Evolutionary conservation across 2,888 invertebrate species (phyloP).

Genomic region (Erebia aethiops): DNA sequence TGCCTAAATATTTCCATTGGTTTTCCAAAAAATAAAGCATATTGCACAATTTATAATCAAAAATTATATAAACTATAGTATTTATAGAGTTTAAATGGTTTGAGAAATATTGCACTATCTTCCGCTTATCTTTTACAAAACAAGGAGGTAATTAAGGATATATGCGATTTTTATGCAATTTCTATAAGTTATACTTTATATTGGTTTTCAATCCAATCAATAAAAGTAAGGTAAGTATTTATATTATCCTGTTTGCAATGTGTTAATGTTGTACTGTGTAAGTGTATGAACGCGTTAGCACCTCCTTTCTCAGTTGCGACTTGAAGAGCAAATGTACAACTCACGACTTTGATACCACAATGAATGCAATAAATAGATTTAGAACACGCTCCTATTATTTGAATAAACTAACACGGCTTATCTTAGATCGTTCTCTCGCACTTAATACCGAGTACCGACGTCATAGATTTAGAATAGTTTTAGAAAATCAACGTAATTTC

Average conservation of each 20-base stretch:
- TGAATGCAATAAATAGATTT: slow-evolving; percentile 63
- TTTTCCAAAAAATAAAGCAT: no score
- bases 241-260: not conserved
- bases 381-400: slow-evolving; percentile 61
- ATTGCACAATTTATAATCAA: no score
- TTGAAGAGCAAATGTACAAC: slow-evolving; percentile 61
- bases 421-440: slow-evolving; percentile 38
- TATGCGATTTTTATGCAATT: no score
- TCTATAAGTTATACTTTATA: no score
- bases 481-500: not conserved
- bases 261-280: slow-evolving; percentile 4
- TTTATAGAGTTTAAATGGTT: no score
- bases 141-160: no score
- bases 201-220: not conserved
- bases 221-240: not conserved
- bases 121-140: no score
- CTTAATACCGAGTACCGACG: slow-evolving; percentile 17
- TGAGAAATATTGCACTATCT: no score
- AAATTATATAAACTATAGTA: no score
- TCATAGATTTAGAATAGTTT: slow-evolving; percentile 4
- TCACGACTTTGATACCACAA: slow-evolving; percentile 68
- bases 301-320: slow-evolving; percentile 51
- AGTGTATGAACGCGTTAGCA: slow-evolving; percentile 10
- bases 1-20: no score
- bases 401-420: slow-evolving; percentile 56